A percentile compares a stretch with the other conserved stretches of the same genome.
Evolutionary conservation across 2,888 invertebrate species (phyloP).

Genomic region (Drosophila vallismaia): DNA sequence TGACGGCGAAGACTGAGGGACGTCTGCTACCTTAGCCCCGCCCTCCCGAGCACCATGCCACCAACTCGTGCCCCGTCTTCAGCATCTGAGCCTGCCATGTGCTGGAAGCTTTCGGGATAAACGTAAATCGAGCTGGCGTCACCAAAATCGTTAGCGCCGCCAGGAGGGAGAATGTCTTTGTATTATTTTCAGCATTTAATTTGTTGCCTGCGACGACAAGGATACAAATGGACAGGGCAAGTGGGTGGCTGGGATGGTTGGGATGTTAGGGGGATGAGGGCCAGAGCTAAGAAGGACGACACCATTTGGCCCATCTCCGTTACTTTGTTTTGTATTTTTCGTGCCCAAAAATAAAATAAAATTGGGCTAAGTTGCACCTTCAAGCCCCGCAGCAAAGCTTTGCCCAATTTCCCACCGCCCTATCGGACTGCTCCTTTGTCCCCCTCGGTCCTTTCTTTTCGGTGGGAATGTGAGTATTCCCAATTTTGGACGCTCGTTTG

Average conservation of each 20-base stretch:
- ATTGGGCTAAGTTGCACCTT: slow-evolving; percentile 27
- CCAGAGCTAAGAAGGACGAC: slow-evolving; percentile 44
- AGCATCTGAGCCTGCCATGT: slow-evolving; percentile 29
- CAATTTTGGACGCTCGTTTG: slow-evolving; percentile 63
- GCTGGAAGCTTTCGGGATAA: slow-evolving; percentile 63
- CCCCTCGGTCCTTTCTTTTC: background rate
- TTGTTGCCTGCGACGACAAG: slow-evolving; percentile 74
- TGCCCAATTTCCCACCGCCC: background rate
- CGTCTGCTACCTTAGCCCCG: slow-evolving; percentile 2
- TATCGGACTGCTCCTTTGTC: slow-evolving; percentile 22
- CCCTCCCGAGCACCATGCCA: background rate
- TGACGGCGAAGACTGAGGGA: slow-evolving; percentile 52
- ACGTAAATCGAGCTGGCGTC: slow-evolving; percentile 70
- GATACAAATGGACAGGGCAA: slow-evolving; percentile 24
- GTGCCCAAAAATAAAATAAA: slow-evolving; percentile 65
- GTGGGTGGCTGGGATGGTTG: background rate
- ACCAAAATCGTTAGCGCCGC: slow-evolving; percentile 58
- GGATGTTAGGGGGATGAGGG: background rate
- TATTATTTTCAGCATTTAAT: slow-evolving; percentile 79
- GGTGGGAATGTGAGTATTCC: slow-evolving; percentile 21
- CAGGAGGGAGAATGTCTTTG: slow-evolving; percentile 75
- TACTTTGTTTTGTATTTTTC: slow-evolving; percentile 72
- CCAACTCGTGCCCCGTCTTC: slow-evolving; percentile 1
- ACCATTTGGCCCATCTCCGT: slow-evolving; percentile 41
- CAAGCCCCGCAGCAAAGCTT: slow-evolving; percentile 7